phyloP scores from a whole-genome alignment of 2,888 invertebrate genomes.

The Zaprionus bogoriensis region DNA sequence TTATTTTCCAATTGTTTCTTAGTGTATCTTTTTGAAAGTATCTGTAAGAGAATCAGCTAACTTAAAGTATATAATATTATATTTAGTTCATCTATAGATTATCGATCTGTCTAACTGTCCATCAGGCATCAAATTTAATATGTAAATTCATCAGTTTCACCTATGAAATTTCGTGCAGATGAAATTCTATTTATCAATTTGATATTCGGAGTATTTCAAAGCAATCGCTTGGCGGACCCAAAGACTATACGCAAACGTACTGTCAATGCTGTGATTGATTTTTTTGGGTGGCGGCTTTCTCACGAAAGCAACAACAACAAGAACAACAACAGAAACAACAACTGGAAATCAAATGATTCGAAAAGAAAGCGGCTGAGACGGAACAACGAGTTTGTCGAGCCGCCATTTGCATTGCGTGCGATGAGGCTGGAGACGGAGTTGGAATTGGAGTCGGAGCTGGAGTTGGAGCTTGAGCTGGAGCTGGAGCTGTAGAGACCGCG shows the following conservation, averaged over 20 bases:
- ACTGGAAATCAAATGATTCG: constrained; percentile 12
- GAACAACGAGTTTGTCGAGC: constrained; percentile 34
- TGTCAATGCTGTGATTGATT: constrained; percentile 26
- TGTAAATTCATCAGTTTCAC: background rate
- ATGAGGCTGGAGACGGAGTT: background rate
- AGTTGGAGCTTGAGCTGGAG: background rate
- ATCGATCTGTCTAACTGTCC: background rate
- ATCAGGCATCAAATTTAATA: background rate
- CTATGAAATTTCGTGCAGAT: background rate
- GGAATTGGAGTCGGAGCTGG: background rate
- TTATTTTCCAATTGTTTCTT: too few species aligned
- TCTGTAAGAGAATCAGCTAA: too few species aligned
- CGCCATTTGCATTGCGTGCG: constrained; percentile 29
- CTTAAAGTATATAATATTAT: too few species aligned
- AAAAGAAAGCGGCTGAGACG: constrained; percentile 24
- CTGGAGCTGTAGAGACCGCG: background rate
- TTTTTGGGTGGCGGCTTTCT: constrained; percentile 17
- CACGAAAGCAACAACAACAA: constrained; percentile 15
- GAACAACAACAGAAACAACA: too few species aligned
- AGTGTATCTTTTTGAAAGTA: too few species aligned
- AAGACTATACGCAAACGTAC: background rate
- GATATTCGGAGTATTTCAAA: background rate
- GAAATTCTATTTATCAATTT: background rate
- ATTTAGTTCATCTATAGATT: background rate
- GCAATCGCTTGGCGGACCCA: background rate